Evolutionary conservation across 1,140 invertebrate genomes (phyloP).

Genomic region (Phocides pigmalion): DNA sequence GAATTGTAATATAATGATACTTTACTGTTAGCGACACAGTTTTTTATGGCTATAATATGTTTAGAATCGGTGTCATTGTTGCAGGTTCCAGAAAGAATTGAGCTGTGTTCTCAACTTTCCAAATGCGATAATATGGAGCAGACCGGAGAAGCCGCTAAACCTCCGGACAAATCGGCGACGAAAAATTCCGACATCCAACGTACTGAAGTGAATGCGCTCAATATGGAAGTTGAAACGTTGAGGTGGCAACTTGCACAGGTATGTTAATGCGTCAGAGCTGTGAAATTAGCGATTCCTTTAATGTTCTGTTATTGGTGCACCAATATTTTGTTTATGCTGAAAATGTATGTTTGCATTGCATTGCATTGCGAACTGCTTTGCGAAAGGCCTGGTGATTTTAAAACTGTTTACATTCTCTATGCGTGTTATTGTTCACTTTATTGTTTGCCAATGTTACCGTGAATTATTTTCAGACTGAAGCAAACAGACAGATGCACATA

Average conservation of each 20-base stretch:
- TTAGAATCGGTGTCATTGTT: constrained; percentile 48
- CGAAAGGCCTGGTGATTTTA: constrained; percentile 45
- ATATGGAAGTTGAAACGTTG: constrained; percentile 90
- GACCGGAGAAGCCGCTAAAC: constrained; percentile 53
- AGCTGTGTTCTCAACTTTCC: constrained; percentile 65
- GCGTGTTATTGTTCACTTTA: constrained; percentile 22
- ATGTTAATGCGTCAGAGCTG: constrained; percentile 33
- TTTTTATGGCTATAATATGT: constrained; percentile 39
- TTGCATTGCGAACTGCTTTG: constrained; percentile 40
- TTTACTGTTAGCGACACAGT: constrained; percentile 45
- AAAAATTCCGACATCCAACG: constrained; percentile 53
- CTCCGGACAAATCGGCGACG: constrained; percentile 50
- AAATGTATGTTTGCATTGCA: constrained; percentile 17
- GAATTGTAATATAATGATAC: constrained; percentile 51
- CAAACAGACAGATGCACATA: constrained; percentile 91
- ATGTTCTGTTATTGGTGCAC: constrained; percentile 54
- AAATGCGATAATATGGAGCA: constrained; percentile 57
- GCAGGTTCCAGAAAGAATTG: constrained; percentile 74
- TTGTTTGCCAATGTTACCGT: constrained; percentile 49
- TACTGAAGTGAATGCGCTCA: constrained; percentile 87
- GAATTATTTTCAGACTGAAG: constrained; percentile 87
- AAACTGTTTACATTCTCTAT: constrained; percentile 29
- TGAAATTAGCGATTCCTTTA: constrained; percentile 4
- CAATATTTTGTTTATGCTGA: constrained; percentile 39
- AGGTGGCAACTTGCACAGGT: constrained; percentile 93